Conservation (phyloP, 2,113 vertebrate species). For the Neolamprologus modestus region DNA sequence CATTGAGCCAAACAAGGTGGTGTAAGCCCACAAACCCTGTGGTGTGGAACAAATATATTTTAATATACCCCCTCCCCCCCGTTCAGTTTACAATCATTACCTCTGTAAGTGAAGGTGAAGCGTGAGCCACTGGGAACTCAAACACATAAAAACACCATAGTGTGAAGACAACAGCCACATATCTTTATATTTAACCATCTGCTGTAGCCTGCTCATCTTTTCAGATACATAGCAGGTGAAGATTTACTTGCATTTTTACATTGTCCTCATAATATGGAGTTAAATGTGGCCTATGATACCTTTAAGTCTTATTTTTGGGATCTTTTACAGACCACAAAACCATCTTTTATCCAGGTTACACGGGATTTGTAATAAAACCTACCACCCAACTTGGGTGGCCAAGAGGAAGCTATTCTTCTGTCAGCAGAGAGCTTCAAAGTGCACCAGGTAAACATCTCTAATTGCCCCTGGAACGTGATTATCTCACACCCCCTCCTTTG, state of each 20-base stretch:
- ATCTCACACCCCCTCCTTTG: neutral
- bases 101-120: neutral
- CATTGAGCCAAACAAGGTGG: neutral
- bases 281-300: neutral
- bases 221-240: neutral
- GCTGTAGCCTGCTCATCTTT: neutral
- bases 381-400: neutral
- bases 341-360: neutral
- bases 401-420: neutral
- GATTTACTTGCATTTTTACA: neutral
- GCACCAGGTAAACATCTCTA: neutral
- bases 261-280: neutral
- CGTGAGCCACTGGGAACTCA: neutral
- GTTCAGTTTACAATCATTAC: neutral
- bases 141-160: neutral
- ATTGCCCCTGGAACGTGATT: neutral
- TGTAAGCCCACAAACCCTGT: neutral
- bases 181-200: neutral
- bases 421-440: neutral
- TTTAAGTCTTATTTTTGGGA: neutral
- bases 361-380: neutral
- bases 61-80: neutral
- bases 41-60: neutral
- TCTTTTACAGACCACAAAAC: neutral
- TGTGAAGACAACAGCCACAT: neutral